Evolutionary conservation across 2,888 invertebrate genomes (phyloP).

Genomic region (Hedya salicella): DNA sequence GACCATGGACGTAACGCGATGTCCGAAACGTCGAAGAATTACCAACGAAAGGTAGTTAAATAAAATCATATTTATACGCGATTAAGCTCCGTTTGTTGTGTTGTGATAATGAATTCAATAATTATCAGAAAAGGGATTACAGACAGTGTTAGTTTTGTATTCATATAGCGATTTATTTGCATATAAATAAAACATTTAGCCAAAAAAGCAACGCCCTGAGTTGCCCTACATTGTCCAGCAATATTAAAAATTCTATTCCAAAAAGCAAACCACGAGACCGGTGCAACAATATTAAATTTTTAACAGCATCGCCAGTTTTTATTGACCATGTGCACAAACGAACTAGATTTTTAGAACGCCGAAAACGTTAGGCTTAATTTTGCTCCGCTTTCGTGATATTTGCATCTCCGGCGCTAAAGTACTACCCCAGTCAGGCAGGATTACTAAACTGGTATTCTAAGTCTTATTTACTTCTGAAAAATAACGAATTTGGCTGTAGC

Average conservation of each 20-base stretch:
- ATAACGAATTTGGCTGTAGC: too few relatives aligned
- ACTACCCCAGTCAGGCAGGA: not conserved
- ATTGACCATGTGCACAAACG: constrained; percentile 14
- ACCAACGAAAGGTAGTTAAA: too few relatives aligned
- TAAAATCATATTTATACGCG: too few relatives aligned
- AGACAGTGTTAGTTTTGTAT: too few relatives aligned
- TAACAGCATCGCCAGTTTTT: not conserved
- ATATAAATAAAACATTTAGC: too few relatives aligned
- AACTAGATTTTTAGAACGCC: constrained; percentile 12
- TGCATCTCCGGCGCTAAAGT: constrained; percentile 13
- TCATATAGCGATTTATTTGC: too few relatives aligned
- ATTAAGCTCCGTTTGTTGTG: too few relatives aligned
- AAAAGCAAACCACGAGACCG: not conserved
- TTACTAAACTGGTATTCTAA: too few relatives aligned
- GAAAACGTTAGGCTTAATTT: constrained; percentile 26
- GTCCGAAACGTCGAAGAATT: too few relatives aligned
- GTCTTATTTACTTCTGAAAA: not conserved
- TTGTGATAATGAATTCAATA: too few relatives aligned
- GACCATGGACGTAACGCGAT: too few relatives aligned
- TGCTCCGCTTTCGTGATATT: constrained; percentile 15
- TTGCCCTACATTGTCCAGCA: not conserved
- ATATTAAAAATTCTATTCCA: not conserved
- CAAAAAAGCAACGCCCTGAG: not conserved
- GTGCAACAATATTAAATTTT: constrained; percentile 1
- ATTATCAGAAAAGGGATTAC: too few relatives aligned